Evolutionary conservation across 1,140 invertebrate genomes (phyloP).

Genomic region (Pseudomyrmex dendroicus): DNA sequence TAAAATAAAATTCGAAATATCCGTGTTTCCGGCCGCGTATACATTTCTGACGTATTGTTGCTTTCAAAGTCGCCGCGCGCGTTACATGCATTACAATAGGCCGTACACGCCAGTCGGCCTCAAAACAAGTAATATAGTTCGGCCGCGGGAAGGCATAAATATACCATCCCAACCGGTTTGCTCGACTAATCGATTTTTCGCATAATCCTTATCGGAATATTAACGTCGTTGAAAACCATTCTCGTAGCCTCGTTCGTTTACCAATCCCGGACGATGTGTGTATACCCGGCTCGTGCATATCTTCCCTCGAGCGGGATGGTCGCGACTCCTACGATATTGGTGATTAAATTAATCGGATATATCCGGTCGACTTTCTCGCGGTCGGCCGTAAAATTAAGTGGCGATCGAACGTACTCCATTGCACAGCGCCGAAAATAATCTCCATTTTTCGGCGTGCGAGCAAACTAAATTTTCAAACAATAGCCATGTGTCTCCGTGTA

Average conservation of each 20-base stretch:
- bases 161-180: conserved; percentile 33
- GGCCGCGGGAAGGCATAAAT: conserved; percentile 24
- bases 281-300: background rate
- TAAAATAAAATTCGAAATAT: no score
- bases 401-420: conserved; percentile 38
- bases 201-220: conserved; percentile 66
- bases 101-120: background rate
- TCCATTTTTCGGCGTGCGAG: conserved; percentile 11
- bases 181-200: conserved; percentile 68
- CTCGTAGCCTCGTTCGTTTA: conserved; percentile 36
- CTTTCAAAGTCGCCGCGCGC: background rate
- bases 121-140: conserved; percentile 46
- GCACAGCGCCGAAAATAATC: conserved; percentile 38
- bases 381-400: conserved; percentile 58
- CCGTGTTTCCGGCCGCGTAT: no score
- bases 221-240: conserved; percentile 32
- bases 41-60: background rate
- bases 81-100: conserved; percentile 30
- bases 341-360: conserved; percentile 62
- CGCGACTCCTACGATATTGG: conserved; percentile 51
- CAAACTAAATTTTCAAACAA: background rate
- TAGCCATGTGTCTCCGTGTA: background rate
- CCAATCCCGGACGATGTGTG: conserved; percentile 25
- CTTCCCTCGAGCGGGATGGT: conserved; percentile 35
- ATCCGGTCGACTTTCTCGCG: conserved; percentile 55